These are phyloP conservation scores for Merodon equestris DNA, from an alignment of 2,888 invertebrate species.

Conservation along the genomic window DNA sequence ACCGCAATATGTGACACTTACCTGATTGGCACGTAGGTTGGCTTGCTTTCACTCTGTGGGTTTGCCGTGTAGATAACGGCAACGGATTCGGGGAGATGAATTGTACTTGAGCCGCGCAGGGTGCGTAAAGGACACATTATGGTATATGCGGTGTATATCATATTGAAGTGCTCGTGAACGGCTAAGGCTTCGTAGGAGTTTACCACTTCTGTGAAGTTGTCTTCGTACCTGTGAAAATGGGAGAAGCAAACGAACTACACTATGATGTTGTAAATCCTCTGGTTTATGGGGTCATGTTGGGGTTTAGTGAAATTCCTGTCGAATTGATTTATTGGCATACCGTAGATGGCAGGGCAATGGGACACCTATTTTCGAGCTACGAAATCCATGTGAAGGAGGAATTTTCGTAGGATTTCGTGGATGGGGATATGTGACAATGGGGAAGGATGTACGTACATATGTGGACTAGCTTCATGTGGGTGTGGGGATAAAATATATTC, in stretches of 20 bases:
- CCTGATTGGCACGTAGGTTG: constrained; percentile 76
- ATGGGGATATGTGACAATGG: constrained; percentile 25
- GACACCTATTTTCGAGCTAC: constrained; percentile 65
- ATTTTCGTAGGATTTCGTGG: constrained; percentile 12
- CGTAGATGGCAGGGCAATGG: constrained; percentile 62
- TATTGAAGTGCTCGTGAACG: constrained; percentile 79
- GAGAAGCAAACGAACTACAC: constrained; percentile 35
- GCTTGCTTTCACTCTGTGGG: constrained; percentile 73
- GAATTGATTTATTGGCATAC: constrained; percentile 64
- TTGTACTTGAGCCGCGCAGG: constrained; percentile 42
- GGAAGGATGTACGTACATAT: too few species aligned
- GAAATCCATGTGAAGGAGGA: constrained; percentile 63
- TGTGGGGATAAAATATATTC: too few species aligned
- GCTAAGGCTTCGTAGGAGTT: constrained; percentile 75
- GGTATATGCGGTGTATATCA: constrained; percentile 78
- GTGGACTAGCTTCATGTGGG: too few species aligned
- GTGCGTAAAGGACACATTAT: constrained; percentile 76
- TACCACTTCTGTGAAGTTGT: constrained; percentile 72
- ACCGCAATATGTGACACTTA: constrained; percentile 62
- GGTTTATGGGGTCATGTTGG: constrained; percentile 24
- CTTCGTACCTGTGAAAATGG: constrained; percentile 70
- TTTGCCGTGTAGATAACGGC: constrained; percentile 74
- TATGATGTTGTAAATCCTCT: constrained; percentile 51
- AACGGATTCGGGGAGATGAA: constrained; percentile 74
- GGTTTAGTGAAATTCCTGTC: constrained; percentile 57